phyloP scores from a whole-genome alignment of 2,113 vertebrate genomes.

The Onychostruthus taczanowskii region DNA sequence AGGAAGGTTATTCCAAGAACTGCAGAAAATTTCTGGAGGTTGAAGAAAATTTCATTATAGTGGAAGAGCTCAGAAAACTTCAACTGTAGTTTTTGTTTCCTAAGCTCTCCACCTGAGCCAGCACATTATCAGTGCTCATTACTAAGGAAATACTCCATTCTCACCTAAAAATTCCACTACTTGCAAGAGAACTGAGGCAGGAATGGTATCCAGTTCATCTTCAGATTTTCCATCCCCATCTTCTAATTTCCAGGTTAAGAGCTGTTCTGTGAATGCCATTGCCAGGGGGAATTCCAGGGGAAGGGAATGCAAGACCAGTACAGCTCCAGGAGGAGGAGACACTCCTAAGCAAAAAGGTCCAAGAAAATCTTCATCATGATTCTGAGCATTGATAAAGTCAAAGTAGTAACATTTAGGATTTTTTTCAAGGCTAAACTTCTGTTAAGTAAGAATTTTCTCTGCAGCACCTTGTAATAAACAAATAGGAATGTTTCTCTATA shows the following conservation, averaged over 20 bases:
- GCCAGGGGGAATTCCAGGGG: slow-evolving; percentile 94
- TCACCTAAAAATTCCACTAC: slow-evolving; percentile 93
- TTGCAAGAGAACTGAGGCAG: slow-evolving; percentile 88
- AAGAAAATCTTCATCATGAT: background rate
- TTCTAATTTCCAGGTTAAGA: slow-evolving; percentile 89
- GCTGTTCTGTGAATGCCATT: slow-evolving; percentile 94
- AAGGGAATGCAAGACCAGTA: slow-evolving; percentile 91
- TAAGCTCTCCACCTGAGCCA: background rate
- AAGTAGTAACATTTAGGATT: background rate
- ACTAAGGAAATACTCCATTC: background rate
- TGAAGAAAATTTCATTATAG: background rate
- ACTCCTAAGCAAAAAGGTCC: slow-evolving; percentile 77
- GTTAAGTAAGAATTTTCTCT: background rate
- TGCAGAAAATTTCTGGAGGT: background rate
- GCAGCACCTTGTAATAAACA: background rate
- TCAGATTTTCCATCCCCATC: slow-evolving; percentile 83
- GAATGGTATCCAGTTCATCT: slow-evolving; percentile 89
- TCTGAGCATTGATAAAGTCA: background rate
- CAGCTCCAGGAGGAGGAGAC: slow-evolving; percentile 92
- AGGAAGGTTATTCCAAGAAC: background rate
- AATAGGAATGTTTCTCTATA: background rate
- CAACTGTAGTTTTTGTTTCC: background rate
- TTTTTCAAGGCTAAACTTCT: background rate
- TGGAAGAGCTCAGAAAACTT: background rate
- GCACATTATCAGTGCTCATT: background rate